Conservation (phyloP, 1,140 invertebrate species). For the Diachasma alloeum region DNA sequence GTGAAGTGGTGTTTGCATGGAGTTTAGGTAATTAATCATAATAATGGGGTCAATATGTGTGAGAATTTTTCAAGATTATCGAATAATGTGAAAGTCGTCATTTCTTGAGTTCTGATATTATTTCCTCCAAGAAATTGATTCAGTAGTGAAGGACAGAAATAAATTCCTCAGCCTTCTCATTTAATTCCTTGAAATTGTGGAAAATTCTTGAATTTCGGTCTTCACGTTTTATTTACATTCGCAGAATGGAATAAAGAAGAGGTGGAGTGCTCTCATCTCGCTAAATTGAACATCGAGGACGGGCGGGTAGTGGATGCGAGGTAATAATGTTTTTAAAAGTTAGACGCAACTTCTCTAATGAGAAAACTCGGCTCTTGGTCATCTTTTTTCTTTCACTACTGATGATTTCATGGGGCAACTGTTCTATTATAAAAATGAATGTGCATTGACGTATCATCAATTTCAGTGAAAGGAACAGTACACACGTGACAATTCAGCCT, state of each 20-base stretch:
- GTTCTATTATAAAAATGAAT: background rate
- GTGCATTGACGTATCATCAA: background rate
- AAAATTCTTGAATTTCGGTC: too few species aligned
- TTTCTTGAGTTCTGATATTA: too few species aligned
- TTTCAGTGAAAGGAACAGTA: background rate
- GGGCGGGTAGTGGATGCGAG: background rate
- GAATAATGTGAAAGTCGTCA: slow-evolving; percentile 50
- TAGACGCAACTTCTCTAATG: slow-evolving; percentile 6
- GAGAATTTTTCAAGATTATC: slow-evolving; percentile 24
- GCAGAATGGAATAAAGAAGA: too few species aligned
- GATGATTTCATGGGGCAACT: too few species aligned
- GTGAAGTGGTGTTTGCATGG: too few species aligned
- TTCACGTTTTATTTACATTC: too few species aligned
- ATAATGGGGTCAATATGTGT: background rate
- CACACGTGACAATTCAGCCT: background rate
- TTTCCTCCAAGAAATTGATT: too few species aligned
- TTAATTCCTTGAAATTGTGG: too few species aligned
- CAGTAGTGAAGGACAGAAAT: too few species aligned
- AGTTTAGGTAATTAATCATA: too few species aligned
- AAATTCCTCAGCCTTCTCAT: too few species aligned
- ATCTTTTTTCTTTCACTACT: background rate
- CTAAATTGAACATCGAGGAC: background rate
- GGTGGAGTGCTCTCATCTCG: too few species aligned
- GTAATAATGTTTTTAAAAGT: background rate
- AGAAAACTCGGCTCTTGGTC: background rate